Conservation (phyloP, 2,888 invertebrate species). For the Lasioglossum villosulum region DNA sequence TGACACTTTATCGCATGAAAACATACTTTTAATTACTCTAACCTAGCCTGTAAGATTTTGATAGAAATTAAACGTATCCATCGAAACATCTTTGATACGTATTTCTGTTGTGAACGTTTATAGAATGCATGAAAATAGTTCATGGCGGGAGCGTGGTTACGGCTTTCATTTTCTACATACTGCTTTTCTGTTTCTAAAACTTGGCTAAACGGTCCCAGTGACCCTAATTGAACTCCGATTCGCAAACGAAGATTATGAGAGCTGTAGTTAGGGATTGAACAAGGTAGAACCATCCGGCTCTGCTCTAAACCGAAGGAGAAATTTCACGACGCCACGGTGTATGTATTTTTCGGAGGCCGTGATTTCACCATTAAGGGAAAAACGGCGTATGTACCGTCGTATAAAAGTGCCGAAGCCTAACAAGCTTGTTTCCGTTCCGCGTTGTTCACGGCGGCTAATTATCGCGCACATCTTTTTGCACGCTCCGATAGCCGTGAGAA, state of each 20-base stretch:
- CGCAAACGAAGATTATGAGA: constrained; percentile 13
- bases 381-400: background rate
- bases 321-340: constrained; percentile 28
- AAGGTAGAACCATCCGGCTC: background rate
- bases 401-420: constrained; percentile 16
- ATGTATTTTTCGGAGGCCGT: constrained; percentile 20
- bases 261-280: background rate
- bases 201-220: background rate
- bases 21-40: background rate
- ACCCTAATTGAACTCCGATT: constrained; percentile 11
- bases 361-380: constrained; percentile 33
- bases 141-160: background rate
- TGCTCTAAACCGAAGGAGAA: constrained; percentile 14
- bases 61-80: background rate
- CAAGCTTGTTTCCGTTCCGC: constrained; percentile 26
- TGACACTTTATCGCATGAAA: background rate
- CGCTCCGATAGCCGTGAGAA: constrained; percentile 34
- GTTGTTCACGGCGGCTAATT: constrained; percentile 28
- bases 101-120: background rate
- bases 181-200: background rate
- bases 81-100: background rate
- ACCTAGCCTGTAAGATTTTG: background rate
- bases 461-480: constrained; percentile 34
- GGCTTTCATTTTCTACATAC: background rate
- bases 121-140: background rate